These are phyloP conservation scores for Chlamydotis undulata DNA, from an alignment of 2,113 vertebrate species.

Conservation along the genomic window DNA sequence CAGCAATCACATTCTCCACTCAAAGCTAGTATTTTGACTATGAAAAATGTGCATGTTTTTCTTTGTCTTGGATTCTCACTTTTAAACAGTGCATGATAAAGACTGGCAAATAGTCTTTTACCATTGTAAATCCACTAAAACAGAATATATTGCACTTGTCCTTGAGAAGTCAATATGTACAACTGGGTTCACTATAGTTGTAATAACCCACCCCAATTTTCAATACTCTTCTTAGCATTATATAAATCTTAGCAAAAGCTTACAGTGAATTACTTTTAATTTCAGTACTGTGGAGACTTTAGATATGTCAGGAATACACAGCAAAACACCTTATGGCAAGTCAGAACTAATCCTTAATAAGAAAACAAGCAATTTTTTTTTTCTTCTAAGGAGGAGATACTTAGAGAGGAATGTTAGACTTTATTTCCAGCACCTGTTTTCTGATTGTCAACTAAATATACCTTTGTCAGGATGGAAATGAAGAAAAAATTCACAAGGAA, in stretches of 20 bases:
- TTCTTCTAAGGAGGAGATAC: background rate
- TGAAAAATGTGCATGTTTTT: constrained; percentile 45
- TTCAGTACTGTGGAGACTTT: background rate
- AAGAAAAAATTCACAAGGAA: background rate
- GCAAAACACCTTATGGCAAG: background rate
- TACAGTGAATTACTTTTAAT: constrained; percentile 31
- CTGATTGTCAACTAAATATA: background rate
- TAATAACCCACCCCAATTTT: background rate
- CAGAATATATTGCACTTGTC: background rate
- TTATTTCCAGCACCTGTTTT: background rate
- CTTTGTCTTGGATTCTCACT: background rate
- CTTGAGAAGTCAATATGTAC: background rate
- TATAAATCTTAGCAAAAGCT: constrained; percentile 1
- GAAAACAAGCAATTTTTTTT: background rate
- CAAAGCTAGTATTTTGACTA: constrained; percentile 15
- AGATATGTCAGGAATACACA: background rate
- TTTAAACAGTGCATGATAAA: constrained; percentile 9
- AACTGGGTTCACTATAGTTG: background rate
- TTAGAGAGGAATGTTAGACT: background rate
- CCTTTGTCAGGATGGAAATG: background rate
- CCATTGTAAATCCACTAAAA: background rate
- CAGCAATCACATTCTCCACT: background rate
- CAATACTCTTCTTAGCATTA: background rate
- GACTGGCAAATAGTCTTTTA: background rate
- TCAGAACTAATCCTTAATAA: constrained; percentile 44